Evolutionary conservation across 2,113 vertebrate species (phyloP).

Genomic region (Morone saxatilis): DNA sequence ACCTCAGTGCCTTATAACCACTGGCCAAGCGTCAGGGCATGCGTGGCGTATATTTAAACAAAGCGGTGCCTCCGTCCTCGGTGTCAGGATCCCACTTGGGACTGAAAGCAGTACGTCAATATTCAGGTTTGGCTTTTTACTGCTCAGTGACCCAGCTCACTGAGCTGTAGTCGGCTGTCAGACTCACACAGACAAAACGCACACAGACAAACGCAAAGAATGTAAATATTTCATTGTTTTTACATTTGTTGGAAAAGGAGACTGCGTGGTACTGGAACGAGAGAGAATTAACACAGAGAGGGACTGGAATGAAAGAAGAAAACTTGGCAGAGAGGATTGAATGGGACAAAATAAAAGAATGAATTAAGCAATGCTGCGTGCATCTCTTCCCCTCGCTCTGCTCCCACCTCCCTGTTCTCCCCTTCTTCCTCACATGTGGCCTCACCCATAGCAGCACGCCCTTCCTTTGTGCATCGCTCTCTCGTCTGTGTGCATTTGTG

Average conservation of each 20-base stretch:
- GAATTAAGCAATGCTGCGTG: conserved; percentile 42
- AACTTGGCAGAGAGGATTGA: conserved; percentile 32
- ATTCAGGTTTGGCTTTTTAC: conserved; percentile 26
- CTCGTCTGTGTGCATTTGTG: background rate
- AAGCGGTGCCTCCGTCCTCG: conserved; percentile 22
- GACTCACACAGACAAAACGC: background rate
- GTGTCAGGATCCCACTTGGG: conserved; percentile 12
- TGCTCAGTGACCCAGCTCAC: conserved; percentile 35
- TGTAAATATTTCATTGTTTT: conserved; percentile 10
- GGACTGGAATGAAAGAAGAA: conserved; percentile 11
- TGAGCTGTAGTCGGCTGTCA: conserved; percentile 29
- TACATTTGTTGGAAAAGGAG: background rate
- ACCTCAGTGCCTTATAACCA: background rate
- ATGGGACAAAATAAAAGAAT: conserved; percentile 25
- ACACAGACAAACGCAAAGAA: background rate
- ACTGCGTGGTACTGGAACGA: background rate
- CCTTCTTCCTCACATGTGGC: conserved; percentile 38
- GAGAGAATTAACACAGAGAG: conserved; percentile 17
- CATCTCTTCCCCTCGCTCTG: conserved; percentile 18
- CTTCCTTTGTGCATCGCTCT: conserved; percentile 5
- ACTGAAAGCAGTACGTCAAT: conserved; percentile 5
- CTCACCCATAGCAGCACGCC: conserved; percentile 21
- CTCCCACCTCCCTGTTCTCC: background rate
- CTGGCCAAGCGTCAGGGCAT: background rate
- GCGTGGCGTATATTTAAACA: conserved; percentile 4